Evolutionary conservation across 2,113 vertebrate species (phyloP).

Genomic region (Thinocorus orbignyianus): DNA sequence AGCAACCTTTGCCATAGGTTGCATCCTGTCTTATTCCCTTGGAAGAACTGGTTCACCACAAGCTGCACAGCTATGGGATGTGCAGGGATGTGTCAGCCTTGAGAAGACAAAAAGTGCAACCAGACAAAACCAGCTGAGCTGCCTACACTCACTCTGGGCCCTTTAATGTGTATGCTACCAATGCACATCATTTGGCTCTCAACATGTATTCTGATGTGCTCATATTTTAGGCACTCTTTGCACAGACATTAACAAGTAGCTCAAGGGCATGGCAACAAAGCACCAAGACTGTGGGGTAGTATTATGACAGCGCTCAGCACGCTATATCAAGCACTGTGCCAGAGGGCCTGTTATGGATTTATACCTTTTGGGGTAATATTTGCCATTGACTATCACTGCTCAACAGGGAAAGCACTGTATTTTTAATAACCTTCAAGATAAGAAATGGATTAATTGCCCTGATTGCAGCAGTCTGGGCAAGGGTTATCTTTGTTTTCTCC

Average conservation of each 20-base stretch:
- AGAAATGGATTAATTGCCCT: neutral
- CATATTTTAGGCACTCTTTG: neutral
- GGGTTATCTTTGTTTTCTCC: neutral
- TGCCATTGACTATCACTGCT: neutral
- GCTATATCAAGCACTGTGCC: neutral
- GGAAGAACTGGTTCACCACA: neutral
- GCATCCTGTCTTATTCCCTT: neutral
- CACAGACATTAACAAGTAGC: neutral
- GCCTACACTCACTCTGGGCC: neutral
- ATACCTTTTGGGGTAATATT: neutral
- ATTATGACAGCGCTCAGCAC: neutral
- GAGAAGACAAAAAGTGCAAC: neutral
- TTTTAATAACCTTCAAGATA: neutral
- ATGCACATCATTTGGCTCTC: neutral
- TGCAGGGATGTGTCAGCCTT: accelerated
- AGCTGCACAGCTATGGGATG: neutral
- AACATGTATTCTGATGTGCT: neutral
- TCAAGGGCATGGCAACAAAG: neutral
- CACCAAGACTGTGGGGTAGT: neutral
- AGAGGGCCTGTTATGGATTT: neutral
- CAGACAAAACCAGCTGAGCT: neutral
- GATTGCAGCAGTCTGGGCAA: neutral
- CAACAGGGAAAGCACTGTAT: neutral
- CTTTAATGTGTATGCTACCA: neutral
- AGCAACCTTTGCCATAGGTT: neutral